These are phyloP conservation scores for Drosophila parabipectinata DNA, from an alignment of 1,140 invertebrate genomes.

Conservation along the genomic window DNA sequence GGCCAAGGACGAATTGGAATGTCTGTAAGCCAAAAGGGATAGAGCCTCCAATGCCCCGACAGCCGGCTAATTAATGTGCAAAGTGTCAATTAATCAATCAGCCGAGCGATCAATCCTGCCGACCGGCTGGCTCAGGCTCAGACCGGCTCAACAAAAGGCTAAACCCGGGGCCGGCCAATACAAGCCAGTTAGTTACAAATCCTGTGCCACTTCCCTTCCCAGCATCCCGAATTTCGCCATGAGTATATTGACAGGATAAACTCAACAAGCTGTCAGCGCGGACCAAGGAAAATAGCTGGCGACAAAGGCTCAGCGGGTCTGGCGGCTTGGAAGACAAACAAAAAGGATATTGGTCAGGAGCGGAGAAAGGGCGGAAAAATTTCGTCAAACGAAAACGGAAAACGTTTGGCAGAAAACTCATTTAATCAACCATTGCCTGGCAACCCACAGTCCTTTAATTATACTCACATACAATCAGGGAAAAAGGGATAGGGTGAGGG, in stretches of 20 bases:
- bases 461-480: conserved; percentile 28
- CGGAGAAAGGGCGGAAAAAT: conserved; percentile 19
- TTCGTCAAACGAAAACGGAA: conserved; percentile 55
- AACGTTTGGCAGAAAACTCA: conserved; percentile 44
- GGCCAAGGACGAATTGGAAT: conserved; percentile 29
- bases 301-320: conserved; percentile 54
- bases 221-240: conserved; percentile 6
- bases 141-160: conserved; percentile 44
- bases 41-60: neutral
- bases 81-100: conserved; percentile 82
- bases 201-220: conserved; percentile 1
- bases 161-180: conserved; percentile 19
- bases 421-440: conserved; percentile 67
- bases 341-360: neutral
- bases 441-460: conserved; percentile 38
- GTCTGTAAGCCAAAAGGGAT: conserved; percentile 44
- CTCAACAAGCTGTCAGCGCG: conserved; percentile 72
- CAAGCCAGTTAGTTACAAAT: conserved; percentile 28
- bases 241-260: conserved; percentile 73
- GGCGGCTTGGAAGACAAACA: conserved; percentile 49
- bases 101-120: conserved; percentile 70
- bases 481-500: neutral
- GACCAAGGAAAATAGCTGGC: conserved; percentile 66
- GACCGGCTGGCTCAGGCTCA: conserved; percentile 9
- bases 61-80: conserved; percentile 73